Percentiles rank a stretch among this genome's conserved stretches.
Conservation (phyloP, 2,113 vertebrate genomes). For the Calypte anna region DNA sequence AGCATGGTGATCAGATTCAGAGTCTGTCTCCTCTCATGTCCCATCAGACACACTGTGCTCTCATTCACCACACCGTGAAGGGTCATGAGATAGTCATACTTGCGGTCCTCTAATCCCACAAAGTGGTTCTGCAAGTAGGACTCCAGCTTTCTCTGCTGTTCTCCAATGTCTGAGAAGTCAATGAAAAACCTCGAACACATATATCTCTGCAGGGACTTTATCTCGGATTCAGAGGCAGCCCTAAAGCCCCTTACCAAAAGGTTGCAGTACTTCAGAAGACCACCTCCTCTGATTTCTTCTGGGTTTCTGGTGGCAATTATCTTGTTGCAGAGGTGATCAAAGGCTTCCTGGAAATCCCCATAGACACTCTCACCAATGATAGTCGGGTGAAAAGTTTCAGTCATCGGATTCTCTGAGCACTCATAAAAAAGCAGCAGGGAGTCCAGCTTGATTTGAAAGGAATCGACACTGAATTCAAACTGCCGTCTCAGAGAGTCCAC, state of each 20-base stretch:
- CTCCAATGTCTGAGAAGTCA: slow-evolving; percentile 97
- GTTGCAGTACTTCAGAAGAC: slow-evolving; percentile 99
- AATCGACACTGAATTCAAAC: slow-evolving; percentile 99
- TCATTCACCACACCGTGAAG: slow-evolving; percentile 97
- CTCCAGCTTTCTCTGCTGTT: slow-evolving; percentile 98
- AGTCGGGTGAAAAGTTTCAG: slow-evolving; percentile 95
- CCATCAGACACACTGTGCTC: slow-evolving; percentile 99
- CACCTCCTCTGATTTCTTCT: slow-evolving; percentile 96
- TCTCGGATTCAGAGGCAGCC: slow-evolving; percentile 91
- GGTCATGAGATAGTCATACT: slow-evolving; percentile 99
- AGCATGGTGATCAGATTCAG: slow-evolving; percentile 97
- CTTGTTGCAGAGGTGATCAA: slow-evolving; percentile 96
- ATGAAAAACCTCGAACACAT: slow-evolving; percentile 99
- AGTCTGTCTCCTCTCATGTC: slow-evolving; percentile 97
- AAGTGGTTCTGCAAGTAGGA: slow-evolving; percentile 99
- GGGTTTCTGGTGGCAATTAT: slow-evolving; percentile 96
- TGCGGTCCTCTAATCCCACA: slow-evolving; percentile 97
- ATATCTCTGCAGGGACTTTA: slow-evolving; percentile 98
- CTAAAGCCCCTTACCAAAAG: slow-evolving; percentile 95
- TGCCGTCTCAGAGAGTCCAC: slow-evolving; percentile 96
- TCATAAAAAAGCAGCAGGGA: slow-evolving; percentile 98
- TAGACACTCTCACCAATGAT: slow-evolving; percentile 97
- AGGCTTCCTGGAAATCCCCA: slow-evolving; percentile 92
- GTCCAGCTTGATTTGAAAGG: slow-evolving; percentile 98
- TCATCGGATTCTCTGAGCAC: slow-evolving; percentile 97